Evolutionary conservation across 2,113 vertebrate species (phyloP), one percentile per base, ranked within the genome.

Genomic region (Caranx melampygus): DNA sequence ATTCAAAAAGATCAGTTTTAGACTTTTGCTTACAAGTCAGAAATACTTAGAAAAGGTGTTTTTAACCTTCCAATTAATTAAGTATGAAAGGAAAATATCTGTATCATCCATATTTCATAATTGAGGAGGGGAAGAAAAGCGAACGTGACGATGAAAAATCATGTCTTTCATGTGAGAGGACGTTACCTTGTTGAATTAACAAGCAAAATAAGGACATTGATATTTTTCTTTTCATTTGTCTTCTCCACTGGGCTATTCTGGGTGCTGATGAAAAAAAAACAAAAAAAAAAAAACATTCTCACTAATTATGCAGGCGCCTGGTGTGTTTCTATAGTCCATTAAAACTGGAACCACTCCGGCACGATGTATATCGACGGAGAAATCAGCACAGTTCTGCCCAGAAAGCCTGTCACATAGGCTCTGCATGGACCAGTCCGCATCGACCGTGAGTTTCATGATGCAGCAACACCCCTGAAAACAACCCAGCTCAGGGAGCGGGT

Each of bases 401-500:
- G 14, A 34, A 45, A 54, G 42, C 7, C 75, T 42, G 65, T 60
- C 71, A 55, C 76, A 59, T 72, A 13, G 2, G 31, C 49, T 63
- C 62, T 72, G 61, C 68, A 13, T 65, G 34, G 54, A 65, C 18
- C 26, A 44, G 75, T 15, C 3, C 4, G 55, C 47, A 83, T 80
- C 78, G 35, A 75, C 60, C 6, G 15, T 0, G 51, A 65, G 18
- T 6, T 33, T 77, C 73, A 60, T 55, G 68, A 68, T 62, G 74
- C 76, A 62, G 72, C 84, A 85, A 61, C 14, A 8, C 40, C 45
- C 44, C 13, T 37, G 47, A 85, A 35, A 84, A 61, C n/a, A 71
- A 31, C 20, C 15, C 63, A 11, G 58, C 71, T 62, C 12, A 2
- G 40, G 54, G 10, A 72, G 42, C 0, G 5, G 16, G 20, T 3